phyloP scores from a whole-genome alignment of 2,797 vertebrate species.

The Brotula barbata region DNA sequence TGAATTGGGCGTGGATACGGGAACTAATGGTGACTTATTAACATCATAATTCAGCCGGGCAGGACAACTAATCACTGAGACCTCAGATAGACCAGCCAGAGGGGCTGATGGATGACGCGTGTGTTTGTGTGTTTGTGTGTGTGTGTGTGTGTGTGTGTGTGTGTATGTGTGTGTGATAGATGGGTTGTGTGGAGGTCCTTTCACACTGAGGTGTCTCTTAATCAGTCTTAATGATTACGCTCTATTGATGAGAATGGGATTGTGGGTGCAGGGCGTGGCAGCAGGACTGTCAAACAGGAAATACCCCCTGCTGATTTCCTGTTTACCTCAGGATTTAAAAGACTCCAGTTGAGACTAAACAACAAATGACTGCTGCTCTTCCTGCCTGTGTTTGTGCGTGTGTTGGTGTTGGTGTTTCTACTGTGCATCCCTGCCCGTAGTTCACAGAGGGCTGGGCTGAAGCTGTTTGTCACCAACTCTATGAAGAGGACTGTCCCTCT shows the following conservation, averaged over 20 bases:
- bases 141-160: constrained; percentile 25
- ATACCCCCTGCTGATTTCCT: constrained; percentile 24
- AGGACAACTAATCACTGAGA: constrained; percentile 83
- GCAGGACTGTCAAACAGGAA: constrained; percentile 35
- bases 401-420: constrained; percentile 25
- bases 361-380: constrained; percentile 1
- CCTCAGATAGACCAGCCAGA: constrained; percentile 82
- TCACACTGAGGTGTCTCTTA: constrained; percentile 80
- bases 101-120: constrained; percentile 75
- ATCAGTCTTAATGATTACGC: constrained; percentile 83
- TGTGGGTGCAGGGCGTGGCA: constrained; percentile 46
- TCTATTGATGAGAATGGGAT: constrained; percentile 69
- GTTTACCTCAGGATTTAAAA: constrained; percentile 29
- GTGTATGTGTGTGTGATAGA: constrained; percentile 57
- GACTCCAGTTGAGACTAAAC: constrained; percentile 7
- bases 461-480: constrained; percentile 52
- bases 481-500: constrained; percentile 51
- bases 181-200: constrained; percentile 73
- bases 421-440: constrained; percentile 12
- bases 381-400: neutral
- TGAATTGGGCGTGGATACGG: constrained; percentile 59
- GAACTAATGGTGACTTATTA: constrained; percentile 87
- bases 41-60: constrained; percentile 85
- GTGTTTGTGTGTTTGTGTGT: constrained; percentile 37
- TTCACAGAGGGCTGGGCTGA: constrained; percentile 14